Evolutionary conservation across 2,797 vertebrate genomes (phyloP), one percentile per base, ranked within the genome.

Genomic region (Champsocephalus esox): DNA sequence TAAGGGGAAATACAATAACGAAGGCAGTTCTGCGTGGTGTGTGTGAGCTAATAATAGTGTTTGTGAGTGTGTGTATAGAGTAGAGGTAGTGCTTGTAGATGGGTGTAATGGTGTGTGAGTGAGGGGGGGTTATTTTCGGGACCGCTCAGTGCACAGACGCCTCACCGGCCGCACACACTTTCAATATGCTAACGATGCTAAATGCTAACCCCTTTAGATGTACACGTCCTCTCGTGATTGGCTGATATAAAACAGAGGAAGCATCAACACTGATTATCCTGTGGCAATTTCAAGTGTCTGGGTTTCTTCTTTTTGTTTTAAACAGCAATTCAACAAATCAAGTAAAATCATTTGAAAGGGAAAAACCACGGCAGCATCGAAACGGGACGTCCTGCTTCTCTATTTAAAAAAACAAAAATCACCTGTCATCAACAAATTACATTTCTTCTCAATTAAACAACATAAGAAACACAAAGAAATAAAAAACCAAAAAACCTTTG

Each of bases 81-180:
- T 76, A 92, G 93, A 94, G 92, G 93, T 94, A 93, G 93, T 86
- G 89, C 87, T 85, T 89, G 61, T 84, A 77, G 67, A 84, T 79
- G 78, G 49, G 72, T 74, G 24, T 75, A 11, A 81, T 78, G 80
- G 77, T 82, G 57, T 67, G 46, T 52, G 43, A 60, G 62, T 60
- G 46, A 50, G 24, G 51, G 4, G 32, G 49, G 61, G 61, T 28
- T 24, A 44, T 57, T 86, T 87, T 88, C 7, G 73, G 81, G 84
- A 87, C 82, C 85, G 66, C 81, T 59, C 83, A 70, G 87, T 91
- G 88, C 87, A 91, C 83, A 83, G 87, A 80, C 79, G 19, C 77
- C 80, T 83, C 28, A 12, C 55, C 63, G 49, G 80, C 72, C 64
- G 65, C 54, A 48, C 45, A 75, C 54, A 41, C 73, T 38, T 38